These are phyloP conservation scores for Sparus aurata DNA, from an alignment of 2,797 vertebrate genomes.

Conservation along the genomic window DNA sequence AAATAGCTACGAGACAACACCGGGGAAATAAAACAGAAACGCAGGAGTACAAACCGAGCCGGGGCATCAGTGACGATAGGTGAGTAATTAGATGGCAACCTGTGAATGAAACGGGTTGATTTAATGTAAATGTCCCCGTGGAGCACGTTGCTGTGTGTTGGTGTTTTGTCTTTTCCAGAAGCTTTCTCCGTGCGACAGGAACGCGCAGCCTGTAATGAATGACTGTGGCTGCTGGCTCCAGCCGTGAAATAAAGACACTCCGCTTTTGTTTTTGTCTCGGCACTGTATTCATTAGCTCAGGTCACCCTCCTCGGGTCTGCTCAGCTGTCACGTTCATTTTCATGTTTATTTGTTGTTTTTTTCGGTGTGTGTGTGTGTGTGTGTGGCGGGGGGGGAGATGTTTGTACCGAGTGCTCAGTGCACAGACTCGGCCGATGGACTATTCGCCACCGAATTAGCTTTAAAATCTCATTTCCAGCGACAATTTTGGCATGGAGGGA, in stretches of 20 bases:
- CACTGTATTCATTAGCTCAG: background rate
- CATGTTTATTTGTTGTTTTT: constrained; percentile 20
- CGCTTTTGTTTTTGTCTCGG: constrained; percentile 39
- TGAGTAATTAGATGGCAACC: constrained; percentile 55
- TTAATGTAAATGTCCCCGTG: background rate
- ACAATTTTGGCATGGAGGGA: constrained; percentile 11
- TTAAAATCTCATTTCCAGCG: constrained; percentile 36
- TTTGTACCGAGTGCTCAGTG: background rate
- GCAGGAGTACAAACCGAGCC: constrained; percentile 54
- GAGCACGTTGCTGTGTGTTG: constrained; percentile 20
- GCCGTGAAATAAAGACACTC: constrained; percentile 44
- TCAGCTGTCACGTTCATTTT: constrained; percentile 10
- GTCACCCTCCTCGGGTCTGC: background rate
- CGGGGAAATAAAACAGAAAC: constrained; percentile 56
- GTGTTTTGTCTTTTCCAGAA: constrained; percentile 28
- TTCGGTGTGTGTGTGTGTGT: too few species aligned
- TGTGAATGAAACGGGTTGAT: background rate
- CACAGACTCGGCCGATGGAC: constrained; percentile 27
- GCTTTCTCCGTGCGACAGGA: constrained; percentile 19
- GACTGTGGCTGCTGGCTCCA: constrained; percentile 26
- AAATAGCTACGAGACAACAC: constrained; percentile 32
- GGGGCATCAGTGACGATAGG: constrained; percentile 62
- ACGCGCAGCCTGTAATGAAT: constrained; percentile 41
- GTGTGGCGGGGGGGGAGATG: background rate
- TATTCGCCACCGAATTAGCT: constrained; percentile 49